Evolutionary conservation across 2,888 invertebrate genomes (phyloP).

Genomic region (Barypeithes pellucidus): DNA sequence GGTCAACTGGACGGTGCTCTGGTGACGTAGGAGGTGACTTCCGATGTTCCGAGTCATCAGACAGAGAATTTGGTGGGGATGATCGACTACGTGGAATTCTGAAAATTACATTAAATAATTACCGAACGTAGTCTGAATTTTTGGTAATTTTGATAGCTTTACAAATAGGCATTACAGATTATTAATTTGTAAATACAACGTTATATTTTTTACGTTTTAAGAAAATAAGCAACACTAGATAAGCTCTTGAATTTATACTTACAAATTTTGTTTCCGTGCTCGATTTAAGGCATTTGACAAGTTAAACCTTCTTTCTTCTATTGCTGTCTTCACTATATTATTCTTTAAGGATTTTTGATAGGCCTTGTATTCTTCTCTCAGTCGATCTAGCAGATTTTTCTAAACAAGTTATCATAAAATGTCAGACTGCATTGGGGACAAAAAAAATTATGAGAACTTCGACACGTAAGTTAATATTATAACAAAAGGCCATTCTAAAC

Average conservation of each 20-base stretch:
- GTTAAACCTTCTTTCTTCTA: slow-evolving; percentile 67
- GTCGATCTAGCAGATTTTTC: slow-evolving; percentile 66
- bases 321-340: slow-evolving; percentile 63
- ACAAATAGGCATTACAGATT: no score
- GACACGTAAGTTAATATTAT: no score
- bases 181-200: no score
- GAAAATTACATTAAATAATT: no score
- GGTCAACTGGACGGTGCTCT: slow-evolving; percentile 64
- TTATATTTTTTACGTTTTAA: no score
- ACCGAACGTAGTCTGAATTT: no score
- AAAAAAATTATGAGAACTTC: no score
- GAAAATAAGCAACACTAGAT: no score
- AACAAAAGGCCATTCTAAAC: not conserved
- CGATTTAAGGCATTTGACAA: slow-evolving; percentile 66
- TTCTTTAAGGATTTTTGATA: slow-evolving; percentile 65
- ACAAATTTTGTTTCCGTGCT: slow-evolving; percentile 70
- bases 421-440: no score
- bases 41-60: slow-evolving; percentile 67
- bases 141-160: no score
- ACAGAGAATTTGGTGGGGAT: slow-evolving; percentile 64
- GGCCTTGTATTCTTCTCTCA: slow-evolving; percentile 66
- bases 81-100: slow-evolving; percentile 58
- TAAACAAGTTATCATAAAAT: slow-evolving; percentile 56
- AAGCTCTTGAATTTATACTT: slow-evolving; percentile 59
- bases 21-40: slow-evolving; percentile 63